Evolutionary conservation across 2,888 invertebrate genomes (phyloP), one percentile per base, ranked within the genome.

Genomic region (Tenthredo distinguenda): DNA sequence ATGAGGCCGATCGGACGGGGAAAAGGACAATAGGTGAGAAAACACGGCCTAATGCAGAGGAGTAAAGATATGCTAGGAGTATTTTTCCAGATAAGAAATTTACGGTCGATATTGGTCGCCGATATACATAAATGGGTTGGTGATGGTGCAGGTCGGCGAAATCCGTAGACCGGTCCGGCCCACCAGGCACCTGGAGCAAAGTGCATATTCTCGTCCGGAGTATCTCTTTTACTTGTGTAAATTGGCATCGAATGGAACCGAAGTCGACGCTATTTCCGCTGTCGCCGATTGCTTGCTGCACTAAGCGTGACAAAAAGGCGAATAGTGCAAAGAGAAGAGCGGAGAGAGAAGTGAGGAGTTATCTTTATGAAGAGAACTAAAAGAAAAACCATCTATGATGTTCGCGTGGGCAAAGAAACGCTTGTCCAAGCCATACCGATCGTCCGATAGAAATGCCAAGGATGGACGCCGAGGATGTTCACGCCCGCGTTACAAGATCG

Each of bases 401-500:
- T 62, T 37, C 40, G 81, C 81, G 81, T 81, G 81, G 81, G 81
- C 40, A 62, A 81, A 55, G 6, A 37, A 37, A 31, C 34, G 31
- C 37, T 55, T 55, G 47, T 31, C 43, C 74, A 47, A 21, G 77
- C 21, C 81, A 62, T 62, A 21, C 81, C 81, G 81, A 81, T 40
- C 55, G 55, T n/a, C 40, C 62, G 81, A 40, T 81, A 81, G 62
- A 62, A 81, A 81, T 37, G 62, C 58, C 62, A 40, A 81, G 40
- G 62, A 81, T 81, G 58, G 81, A 81, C 81, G 83, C 68, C 34
- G 50, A 65, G 68, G 83, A 83, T 83, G 83, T 83, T 83, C 83
- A 83, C 83, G 83, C 83, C 81, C 83, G 83, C 83, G 65, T 83
- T 83, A 83, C 83, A 83, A 83, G 83, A 83, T 68, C 83, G 83